Evolutionary conservation across 2,888 invertebrate species (phyloP).

Genomic region (Pammene fasciana): DNA sequence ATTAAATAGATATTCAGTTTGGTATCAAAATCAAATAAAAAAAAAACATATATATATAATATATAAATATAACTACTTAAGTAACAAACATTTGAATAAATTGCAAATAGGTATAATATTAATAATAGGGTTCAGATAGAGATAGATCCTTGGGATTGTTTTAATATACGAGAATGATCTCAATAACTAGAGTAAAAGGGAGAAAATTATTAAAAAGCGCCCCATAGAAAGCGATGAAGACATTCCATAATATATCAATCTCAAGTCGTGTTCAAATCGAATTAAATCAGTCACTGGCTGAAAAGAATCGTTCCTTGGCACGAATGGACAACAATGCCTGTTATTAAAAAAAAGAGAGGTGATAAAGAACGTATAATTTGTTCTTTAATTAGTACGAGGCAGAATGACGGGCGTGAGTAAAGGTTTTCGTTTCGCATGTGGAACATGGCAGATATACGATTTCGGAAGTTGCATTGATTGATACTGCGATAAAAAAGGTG

Average conservation of each 20-base stretch:
- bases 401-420: conserved; percentile 78
- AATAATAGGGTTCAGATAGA: too few species aligned
- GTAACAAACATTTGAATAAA: too few species aligned
- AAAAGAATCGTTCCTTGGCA: conserved; percentile 79
- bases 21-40: too few species aligned
- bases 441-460: conserved; percentile 66
- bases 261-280: conserved; percentile 69
- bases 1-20: too few species aligned
- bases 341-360: conserved; percentile 78
- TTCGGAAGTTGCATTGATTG: conserved; percentile 65
- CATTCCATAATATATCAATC: conserved; percentile 63
- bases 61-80: too few species aligned
- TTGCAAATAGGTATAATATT: background rate
- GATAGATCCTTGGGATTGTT: too few species aligned
- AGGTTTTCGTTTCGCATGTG: conserved; percentile 75
- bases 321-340: conserved; percentile 80
- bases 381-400: conserved; percentile 72
- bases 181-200: background rate
- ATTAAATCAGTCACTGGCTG: conserved; percentile 79
- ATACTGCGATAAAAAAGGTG: conserved; percentile 67
- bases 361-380: conserved; percentile 80
- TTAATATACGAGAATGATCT: too few species aligned
- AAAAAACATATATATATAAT: too few species aligned
- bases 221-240: conserved; percentile 64
- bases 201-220: conserved; percentile 58